These are phyloP conservation scores for Bufotes viridis DNA, from an alignment of 2,797 vertebrate species.

Conservation along the genomic window DNA sequence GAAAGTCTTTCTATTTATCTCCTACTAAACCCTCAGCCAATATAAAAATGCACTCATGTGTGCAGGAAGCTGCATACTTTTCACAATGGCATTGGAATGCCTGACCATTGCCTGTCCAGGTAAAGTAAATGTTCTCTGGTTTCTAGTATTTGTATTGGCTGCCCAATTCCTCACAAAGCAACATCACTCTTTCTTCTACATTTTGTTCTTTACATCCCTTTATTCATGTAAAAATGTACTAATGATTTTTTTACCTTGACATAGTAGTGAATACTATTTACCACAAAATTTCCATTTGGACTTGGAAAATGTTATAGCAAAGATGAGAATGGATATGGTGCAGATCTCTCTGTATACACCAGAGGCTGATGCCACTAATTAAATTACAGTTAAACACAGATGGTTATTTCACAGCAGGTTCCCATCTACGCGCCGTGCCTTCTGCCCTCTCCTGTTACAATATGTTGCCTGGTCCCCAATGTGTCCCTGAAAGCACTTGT, in stretches of 20 bases:
- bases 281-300: not conserved
- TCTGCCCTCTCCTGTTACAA: conserved; percentile 73
- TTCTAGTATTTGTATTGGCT: not conserved
- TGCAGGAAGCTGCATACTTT: not conserved
- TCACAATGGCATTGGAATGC: not conserved
- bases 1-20: too few species aligned
- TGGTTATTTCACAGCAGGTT: conserved; percentile 79
- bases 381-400: conserved; percentile 81
- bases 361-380: conserved; percentile 78
- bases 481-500: conserved; percentile 68
- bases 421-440: conserved; percentile 72
- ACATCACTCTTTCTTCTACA: not conserved
- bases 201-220: not conserved
- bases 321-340: not conserved
- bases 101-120: not conserved
- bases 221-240: not conserved
- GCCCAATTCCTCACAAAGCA: not conserved
- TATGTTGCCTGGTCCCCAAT: conserved; percentile 66
- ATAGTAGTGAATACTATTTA: conserved; percentile 14
- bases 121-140: not conserved
- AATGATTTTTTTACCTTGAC: not conserved
- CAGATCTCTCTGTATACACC: conserved; percentile 69
- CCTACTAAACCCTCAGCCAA: too few species aligned
- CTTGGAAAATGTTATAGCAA: not conserved
- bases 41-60: not conserved